These are phyloP conservation scores for Acropternis orthonyx DNA, from an alignment of 2,797 vertebrate genomes.

Conservation along the genomic window DNA sequence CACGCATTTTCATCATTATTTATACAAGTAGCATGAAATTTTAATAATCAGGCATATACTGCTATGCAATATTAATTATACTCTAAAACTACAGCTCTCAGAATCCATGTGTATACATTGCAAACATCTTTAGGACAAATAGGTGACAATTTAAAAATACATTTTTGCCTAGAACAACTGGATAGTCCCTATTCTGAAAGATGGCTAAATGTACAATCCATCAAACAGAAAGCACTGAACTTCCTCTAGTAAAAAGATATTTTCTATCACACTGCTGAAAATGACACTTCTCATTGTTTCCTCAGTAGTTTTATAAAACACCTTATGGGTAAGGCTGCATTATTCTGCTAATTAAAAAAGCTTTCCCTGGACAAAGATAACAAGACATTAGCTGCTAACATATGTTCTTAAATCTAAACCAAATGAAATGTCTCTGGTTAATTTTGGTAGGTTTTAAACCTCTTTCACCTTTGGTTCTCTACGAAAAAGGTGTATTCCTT, in stretches of 20 bases:
- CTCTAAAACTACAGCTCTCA: background rate
- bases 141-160: background rate
- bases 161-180: background rate
- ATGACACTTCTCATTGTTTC: background rate
- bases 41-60: background rate
- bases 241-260: background rate
- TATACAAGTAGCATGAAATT: background rate
- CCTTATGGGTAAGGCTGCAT: background rate
- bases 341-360: background rate
- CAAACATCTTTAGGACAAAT: background rate
- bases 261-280: background rate
- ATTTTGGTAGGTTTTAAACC: background rate
- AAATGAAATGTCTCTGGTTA: background rate
- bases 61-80: background rate
- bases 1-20: background rate
- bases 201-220: background rate
- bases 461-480: background rate
- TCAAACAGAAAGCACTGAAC: background rate
- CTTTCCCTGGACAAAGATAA: background rate
- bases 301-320: background rate
- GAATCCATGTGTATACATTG: background rate
- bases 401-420: background rate
- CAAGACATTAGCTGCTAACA: background rate
- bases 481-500: background rate
- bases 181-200: background rate